Conservation (phyloP, 2,113 vertebrate genomes). For the Elephas maximus region DNA sequence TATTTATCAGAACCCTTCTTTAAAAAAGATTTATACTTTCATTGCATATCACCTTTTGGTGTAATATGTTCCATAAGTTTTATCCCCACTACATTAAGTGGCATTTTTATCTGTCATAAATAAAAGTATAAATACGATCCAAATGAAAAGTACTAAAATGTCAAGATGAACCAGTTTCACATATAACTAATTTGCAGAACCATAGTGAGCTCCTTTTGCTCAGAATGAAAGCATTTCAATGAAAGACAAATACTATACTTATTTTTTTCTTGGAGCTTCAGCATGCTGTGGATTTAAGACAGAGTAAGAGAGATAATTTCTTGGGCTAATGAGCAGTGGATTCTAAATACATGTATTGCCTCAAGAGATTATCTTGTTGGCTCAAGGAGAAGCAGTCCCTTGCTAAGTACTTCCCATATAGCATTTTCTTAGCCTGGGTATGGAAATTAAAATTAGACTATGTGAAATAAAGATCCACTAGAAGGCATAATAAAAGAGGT, state of each 20-base stretch:
- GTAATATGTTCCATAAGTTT: slow-evolving; percentile 55
- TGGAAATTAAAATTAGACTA: slow-evolving; percentile 67
- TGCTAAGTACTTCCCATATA: slow-evolving; percentile 46
- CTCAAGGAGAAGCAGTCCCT: slow-evolving; percentile 70
- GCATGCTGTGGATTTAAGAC: slow-evolving; percentile 28
- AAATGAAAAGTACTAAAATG: slow-evolving; percentile 64
- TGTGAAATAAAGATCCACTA: slow-evolving; percentile 32
- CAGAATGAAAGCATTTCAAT: slow-evolving; percentile 53
- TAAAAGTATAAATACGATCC: slow-evolving; percentile 40
- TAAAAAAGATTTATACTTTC: slow-evolving; percentile 61
- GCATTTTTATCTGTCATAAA: slow-evolving; percentile 58
- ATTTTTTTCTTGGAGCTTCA: slow-evolving; percentile 1
- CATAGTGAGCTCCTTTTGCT: background rate
- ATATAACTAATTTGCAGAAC: slow-evolving; percentile 48
- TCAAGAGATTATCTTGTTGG: slow-evolving; percentile 64
- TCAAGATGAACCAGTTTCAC: slow-evolving; percentile 37
- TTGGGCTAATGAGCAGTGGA: slow-evolving; percentile 36
- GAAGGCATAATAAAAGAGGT: slow-evolving; percentile 64
- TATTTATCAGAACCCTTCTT: slow-evolving; percentile 67
- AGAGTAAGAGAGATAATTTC: slow-evolving; percentile 42
- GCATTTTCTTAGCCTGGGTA: background rate
- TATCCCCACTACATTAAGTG: slow-evolving; percentile 49
- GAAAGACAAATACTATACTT: slow-evolving; percentile 43
- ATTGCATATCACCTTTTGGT: slow-evolving; percentile 46
- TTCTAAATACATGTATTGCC: slow-evolving; percentile 62